Percentiles rank a stretch among this genome's conserved stretches.
These are phyloP conservation scores for Engraulis encrasicolus DNA, from an alignment of 2,113 vertebrate species.

Conservation along the genomic window DNA sequence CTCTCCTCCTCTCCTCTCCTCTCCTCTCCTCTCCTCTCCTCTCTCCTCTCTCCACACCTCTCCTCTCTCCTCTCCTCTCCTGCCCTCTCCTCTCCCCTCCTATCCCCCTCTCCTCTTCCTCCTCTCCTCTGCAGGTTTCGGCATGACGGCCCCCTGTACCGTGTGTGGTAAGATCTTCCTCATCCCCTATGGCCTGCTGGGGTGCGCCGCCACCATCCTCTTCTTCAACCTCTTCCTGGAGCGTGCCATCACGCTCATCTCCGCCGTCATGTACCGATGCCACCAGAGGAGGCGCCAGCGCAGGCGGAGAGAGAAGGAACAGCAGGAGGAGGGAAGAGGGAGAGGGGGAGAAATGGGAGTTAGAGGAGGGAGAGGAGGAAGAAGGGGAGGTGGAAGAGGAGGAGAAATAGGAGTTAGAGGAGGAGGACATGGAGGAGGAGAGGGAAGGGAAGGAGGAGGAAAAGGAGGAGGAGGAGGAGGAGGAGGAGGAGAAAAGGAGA, in stretches of 20 bases:
- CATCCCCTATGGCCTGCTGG: conserved; percentile 68
- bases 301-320: neutral
- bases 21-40: too few species aligned
- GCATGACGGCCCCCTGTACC: conserved; percentile 65
- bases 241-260: conserved; percentile 57
- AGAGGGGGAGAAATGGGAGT: neutral
- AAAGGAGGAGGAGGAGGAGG: neutral
- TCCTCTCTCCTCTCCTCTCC: too few species aligned
- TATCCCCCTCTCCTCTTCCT: too few species aligned
- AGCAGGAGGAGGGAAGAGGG: neutral
- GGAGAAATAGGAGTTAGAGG: neutral
- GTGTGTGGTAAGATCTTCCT: conserved; percentile 64
- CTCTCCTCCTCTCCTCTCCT: too few species aligned
- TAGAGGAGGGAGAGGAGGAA: neutral
- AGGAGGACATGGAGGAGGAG: neutral
- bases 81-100: too few species aligned
- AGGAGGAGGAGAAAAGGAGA: conserved; percentile 9
- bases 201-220: conserved; percentile 64
- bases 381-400: neutral
- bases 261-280: conserved; percentile 50
- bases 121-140: conserved; percentile 73
- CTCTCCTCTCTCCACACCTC: too few species aligned
- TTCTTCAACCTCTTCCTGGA: conserved; percentile 68
- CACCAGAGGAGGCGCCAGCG: conserved; percentile 27
- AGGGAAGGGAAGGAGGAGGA: neutral